Conservation (phyloP, 1,140 invertebrate species). For the Orchesella cincta region DNA sequence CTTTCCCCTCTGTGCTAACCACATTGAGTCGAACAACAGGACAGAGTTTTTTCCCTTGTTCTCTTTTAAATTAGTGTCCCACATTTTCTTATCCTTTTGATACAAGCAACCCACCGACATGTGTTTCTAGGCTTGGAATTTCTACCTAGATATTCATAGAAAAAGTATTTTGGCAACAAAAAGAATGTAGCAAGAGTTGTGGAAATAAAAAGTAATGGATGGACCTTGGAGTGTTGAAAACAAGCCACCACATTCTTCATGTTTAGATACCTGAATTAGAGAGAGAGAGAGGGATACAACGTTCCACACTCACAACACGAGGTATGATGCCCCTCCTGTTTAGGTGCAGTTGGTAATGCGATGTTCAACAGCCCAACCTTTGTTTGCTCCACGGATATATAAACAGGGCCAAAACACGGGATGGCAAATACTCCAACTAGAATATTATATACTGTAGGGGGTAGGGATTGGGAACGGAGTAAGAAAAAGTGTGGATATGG, state of each 20-base stretch:
- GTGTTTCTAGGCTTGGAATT: too few relatives aligned
- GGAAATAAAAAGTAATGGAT: conserved; percentile 17
- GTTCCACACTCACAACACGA: not conserved
- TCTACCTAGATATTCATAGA: too few relatives aligned
- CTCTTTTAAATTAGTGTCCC: too few relatives aligned
- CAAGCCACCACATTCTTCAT: not conserved
- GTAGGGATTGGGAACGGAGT: not conserved
- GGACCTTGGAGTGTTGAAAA: not conserved
- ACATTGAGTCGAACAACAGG: too few relatives aligned
- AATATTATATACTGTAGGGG: not conserved
- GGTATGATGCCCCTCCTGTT: not conserved
- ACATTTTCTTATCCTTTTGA: too few relatives aligned
- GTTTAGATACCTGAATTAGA: too few relatives aligned
- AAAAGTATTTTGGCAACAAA: too few relatives aligned
- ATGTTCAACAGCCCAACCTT: not conserved
- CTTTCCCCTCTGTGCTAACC: too few relatives aligned
- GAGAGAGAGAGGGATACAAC: not conserved
- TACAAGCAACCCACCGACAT: too few relatives aligned
- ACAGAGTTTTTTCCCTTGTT: too few relatives aligned
- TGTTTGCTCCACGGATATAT: not conserved
- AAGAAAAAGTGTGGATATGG: not conserved
- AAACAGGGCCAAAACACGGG: too few relatives aligned
- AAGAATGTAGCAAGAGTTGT: not conserved
- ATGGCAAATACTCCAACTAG: not conserved
- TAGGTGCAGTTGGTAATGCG: not conserved